Evolutionary conservation across 2,888 invertebrate genomes (phyloP), one percentile per base, ranked within the genome.

Genomic region (Spodoptera littoralis): DNA sequence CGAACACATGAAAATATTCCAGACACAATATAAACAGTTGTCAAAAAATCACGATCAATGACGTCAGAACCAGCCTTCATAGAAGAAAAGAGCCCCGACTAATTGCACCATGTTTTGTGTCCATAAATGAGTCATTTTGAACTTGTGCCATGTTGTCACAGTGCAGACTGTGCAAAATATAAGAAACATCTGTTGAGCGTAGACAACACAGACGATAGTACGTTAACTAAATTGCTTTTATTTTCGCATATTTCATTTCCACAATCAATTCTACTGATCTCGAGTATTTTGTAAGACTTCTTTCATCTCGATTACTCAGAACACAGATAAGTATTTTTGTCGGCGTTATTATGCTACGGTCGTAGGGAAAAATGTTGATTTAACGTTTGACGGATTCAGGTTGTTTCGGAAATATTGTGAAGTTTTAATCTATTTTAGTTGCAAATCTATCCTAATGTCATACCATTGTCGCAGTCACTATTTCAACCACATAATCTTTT

Each of bases 81-180:
- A 18, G 52, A 61, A 50, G 57, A 58, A 11, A 46, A 59, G 60
- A 74, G 41, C 50, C 43, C 22, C 36, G 63, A 22, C 42, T 50
- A 46, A 57, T 67, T 47, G 58, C 45, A 58, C 11, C 46, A 45
- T 44, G 52, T 59, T 61, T 59, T 75, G 52, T 73, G 58, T 72
- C 58, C 53, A 65, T 56, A 69, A 60, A 68, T 71, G 60, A 82
- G 70, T 80, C 49, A 76, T 76, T 73, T 74, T 78, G 65, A 81
- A 77, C 57, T 64, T 56, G 48, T 73, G 81, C 71, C 75, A 80
- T 60, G 53, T 58, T 60, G 68, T 77, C 75, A 77, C 73, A 79
- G 70, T 66, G 64, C 62, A 49, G 50, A 61, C 46, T 42, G 51
- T 49, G 65, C 24, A 24, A 58, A 62, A 68, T 46, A 11, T 60